Percentiles rank a stretch among this genome's conserved stretches.
phyloP scores from a whole-genome alignment of 2,888 invertebrate species.

The Catocala fraxini region DNA sequence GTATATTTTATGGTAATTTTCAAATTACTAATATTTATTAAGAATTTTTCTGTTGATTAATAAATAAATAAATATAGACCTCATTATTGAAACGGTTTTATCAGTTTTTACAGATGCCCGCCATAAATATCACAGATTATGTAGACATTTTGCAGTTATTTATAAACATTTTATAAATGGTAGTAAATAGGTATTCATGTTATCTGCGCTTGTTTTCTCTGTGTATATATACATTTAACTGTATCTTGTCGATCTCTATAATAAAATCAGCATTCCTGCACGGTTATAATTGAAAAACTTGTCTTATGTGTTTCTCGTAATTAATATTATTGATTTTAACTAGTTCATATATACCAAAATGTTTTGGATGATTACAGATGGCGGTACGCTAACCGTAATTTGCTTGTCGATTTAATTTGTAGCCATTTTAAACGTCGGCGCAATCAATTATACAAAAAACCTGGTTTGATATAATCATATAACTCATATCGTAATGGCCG shows the following conservation, averaged over 20 bases:
- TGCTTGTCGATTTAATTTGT: conserved; percentile 3
- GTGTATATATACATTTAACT: background rate
- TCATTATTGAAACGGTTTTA: too few relatives aligned
- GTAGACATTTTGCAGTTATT: too few relatives aligned
- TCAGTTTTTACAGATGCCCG: too few relatives aligned
- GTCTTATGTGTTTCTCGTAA: background rate
- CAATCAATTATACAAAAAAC: background rate
- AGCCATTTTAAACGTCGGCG: conserved; percentile 1
- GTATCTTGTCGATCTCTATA: background rate
- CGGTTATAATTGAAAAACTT: background rate
- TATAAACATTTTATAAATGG: too few relatives aligned
- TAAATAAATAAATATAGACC: too few relatives aligned
- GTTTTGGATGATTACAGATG: conserved; percentile 4
- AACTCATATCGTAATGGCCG: background rate
- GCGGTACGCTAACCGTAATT: background rate
- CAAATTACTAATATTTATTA: too few relatives aligned
- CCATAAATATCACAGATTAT: too few relatives aligned
- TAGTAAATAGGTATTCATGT: too few relatives aligned
- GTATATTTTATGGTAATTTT: too few relatives aligned
- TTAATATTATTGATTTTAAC: background rate
- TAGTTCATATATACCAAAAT: background rate
- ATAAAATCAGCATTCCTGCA: background rate
- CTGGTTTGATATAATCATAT: background rate
- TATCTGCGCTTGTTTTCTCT: too few relatives aligned
- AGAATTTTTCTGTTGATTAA: too few relatives aligned